These are phyloP conservation scores for Neodontobutis hainanensis DNA, from an alignment of 2,113 vertebrate genomes.

Conservation along the genomic window DNA sequence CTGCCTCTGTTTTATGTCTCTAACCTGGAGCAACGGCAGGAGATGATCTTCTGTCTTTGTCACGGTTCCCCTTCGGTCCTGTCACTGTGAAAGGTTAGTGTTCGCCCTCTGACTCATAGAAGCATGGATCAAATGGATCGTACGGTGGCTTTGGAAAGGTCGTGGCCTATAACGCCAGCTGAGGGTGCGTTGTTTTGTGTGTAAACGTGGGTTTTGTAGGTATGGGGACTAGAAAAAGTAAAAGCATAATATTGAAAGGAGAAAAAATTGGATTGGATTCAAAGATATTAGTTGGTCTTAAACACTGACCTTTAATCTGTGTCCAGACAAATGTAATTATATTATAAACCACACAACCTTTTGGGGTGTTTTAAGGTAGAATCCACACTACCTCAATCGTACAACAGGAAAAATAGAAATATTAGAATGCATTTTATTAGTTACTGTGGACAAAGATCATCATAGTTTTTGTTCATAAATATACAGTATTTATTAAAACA, in stretches of 20 bases:
- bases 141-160: conserved; percentile 57
- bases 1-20: conserved; percentile 24
- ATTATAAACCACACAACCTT: too few relatives aligned
- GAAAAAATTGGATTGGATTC: too few relatives aligned
- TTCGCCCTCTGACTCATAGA: conserved; percentile 53
- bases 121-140: conserved; percentile 61
- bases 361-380: too few relatives aligned
- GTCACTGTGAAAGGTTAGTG: conserved; percentile 61
- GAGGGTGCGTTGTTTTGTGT: conserved; percentile 6
- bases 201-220: background rate
- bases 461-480: too few relatives aligned
- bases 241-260: background rate
- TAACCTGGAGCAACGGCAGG: conserved; percentile 28
- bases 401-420: too few relatives aligned
- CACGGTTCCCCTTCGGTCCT: conserved; percentile 22
- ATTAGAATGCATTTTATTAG: too few relatives aligned
- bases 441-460: too few relatives aligned
- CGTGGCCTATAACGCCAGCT: conserved; percentile 30
- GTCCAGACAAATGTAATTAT: too few relatives aligned
- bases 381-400: too few relatives aligned
- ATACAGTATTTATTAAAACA: too few relatives aligned
- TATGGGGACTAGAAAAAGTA: background rate
- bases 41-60: conserved; percentile 50
- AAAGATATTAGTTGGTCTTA: too few relatives aligned
- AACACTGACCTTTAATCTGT: too few relatives aligned